Evolutionary conservation across 2,113 vertebrate species (phyloP).

Genomic region (Phoenicopterus ruber): DNA sequence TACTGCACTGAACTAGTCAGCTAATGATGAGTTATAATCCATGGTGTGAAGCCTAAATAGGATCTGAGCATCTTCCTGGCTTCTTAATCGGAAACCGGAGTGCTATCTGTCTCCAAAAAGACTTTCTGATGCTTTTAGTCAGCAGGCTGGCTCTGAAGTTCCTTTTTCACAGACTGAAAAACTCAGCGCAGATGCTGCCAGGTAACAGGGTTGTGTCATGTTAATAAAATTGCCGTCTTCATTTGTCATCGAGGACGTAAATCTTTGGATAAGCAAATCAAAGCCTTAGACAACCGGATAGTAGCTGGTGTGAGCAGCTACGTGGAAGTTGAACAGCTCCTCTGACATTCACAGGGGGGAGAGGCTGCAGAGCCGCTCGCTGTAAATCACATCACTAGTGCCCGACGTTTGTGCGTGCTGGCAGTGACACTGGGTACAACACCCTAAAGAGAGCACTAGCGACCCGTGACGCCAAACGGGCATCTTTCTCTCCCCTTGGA

Average conservation of each 20-base stretch:
- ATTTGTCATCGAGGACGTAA: neutral
- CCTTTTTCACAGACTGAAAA: neutral
- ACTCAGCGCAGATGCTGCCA: neutral
- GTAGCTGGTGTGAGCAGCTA: neutral
- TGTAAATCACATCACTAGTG: neutral
- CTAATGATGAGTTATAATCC: neutral
- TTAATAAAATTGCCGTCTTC: neutral
- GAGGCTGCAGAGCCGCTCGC: neutral
- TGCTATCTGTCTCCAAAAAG: neutral
- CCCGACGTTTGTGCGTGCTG: neutral
- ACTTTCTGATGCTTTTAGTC: neutral
- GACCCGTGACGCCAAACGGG: neutral
- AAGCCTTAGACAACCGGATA: neutral
- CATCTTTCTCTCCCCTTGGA: neutral
- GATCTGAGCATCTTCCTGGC: neutral
- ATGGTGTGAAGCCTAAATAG: neutral
- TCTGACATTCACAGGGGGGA: neutral
- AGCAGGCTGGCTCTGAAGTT: neutral
- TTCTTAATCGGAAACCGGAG: neutral
- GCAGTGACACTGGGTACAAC: neutral
- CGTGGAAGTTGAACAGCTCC: neutral
- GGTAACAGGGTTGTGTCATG: neutral
- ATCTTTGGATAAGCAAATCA: neutral
- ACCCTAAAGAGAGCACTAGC: neutral
- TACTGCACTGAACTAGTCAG: neutral